Evolutionary conservation across 2,888 invertebrate species (phyloP), one percentile per base, ranked within the genome.

Genomic region (Boloria selene): DNA sequence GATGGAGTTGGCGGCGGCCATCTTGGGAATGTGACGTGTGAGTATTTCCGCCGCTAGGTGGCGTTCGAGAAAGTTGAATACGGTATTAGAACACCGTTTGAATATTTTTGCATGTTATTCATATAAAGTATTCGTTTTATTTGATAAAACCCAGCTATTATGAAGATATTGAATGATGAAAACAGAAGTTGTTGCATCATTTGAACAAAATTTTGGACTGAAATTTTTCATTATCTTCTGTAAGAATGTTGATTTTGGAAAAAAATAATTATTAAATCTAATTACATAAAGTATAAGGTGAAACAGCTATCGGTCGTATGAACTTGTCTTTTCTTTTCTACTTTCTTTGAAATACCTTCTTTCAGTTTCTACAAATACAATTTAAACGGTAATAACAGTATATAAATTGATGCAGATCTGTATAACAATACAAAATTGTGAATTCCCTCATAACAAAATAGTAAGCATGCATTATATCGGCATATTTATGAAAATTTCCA

Each of bases 61-160:
- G 91, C 90, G 90, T 84, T 85, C 87, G 84, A 86, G 87, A 83
- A 86, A 85, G 83, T 10, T 73, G 72, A 77, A 74, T 77, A 75
- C 70, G 75, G 79, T 84, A 84, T 79, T 65, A 78, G 64, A 59
- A 68, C 79, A 78, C 75, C 74, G 77, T 84, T 85, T 88, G 89
- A 90, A 91, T 91, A 91, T 88, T 88, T 90, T 91, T 87, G 83
- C 89, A 91, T 90, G 66, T 65, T 64, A 60, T 71, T 68, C 65
- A 31, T 68, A 55, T 31, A 44, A 62, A 44, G 47, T 61, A 22
- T 67, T 49, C 54, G 58, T 22, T 51, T 52, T 22, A 45, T 56
- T 56, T 16, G 10, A 3, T 45, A n/a, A n/a, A 22, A 22, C 7
- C 42, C n/a, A 14, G 14, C 18, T n/a, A 4, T 44, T 56, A 44